Evolutionary conservation across 2,113 vertebrate species (phyloP), one percentile per base, ranked within the genome.

Genomic region (Leucoraja erinaceus): DNA sequence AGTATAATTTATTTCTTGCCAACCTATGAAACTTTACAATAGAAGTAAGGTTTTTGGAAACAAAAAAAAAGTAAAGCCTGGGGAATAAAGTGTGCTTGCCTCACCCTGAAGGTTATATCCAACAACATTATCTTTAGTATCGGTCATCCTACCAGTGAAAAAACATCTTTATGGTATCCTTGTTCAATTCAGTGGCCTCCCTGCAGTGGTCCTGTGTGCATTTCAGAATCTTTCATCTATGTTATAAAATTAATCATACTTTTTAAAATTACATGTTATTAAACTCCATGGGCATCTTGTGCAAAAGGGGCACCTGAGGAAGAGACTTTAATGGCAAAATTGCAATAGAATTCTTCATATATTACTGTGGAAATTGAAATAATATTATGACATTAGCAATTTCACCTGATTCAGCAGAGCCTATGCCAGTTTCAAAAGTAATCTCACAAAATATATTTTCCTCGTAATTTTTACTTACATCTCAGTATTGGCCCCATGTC

Each of bases 141-240:
- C 72, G 54, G 3, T 54, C 33, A 74, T 72, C 90, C 68, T 54
- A 91, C 20, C 90, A 70, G 68, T 18, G 25, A 47, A 47, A 91
- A 47, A 22, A 72, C 54, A 70, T 91, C 66, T 28, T 91, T 38
- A 47, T 74, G 11, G 20, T 90, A 70, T 66, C 6, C 31, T 74
- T 72, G 66, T 54, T 47, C 68, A 91, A 91, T 91, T 91, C 28
- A 22, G 3, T 72, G 90, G 63, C 33, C 33, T 72, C 38, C 31
- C 68, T 91, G 20, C 90, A 74, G 68, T 54, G 33, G 20, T 72
- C 68, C 68, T 25, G 10, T 74, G 10, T 74, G 28, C 28, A 91
- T 91, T 91, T 91, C 68, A 91, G n/a, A 22, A 70, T 4, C 63
- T 90, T 33, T 72, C 88, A 91, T 91, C 83, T 88, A 20, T 70